Evolutionary conservation across 2,797 vertebrate genomes (phyloP).

Genomic region (Xiphorhynchus erythropygius): DNA sequence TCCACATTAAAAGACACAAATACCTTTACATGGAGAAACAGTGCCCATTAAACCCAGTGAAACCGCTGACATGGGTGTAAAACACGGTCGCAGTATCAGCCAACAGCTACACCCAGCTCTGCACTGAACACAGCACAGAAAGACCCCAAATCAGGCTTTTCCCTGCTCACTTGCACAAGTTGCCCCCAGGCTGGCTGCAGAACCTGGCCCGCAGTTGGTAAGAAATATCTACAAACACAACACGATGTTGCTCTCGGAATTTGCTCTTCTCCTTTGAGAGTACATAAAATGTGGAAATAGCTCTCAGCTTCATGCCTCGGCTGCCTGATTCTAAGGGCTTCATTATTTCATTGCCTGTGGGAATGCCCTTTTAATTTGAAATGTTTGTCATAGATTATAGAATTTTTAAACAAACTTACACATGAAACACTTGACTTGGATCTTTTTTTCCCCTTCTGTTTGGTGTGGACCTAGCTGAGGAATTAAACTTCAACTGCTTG

Average conservation of each 20-base stretch:
- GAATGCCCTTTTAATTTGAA: constrained; percentile 67
- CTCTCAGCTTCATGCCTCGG: constrained; percentile 41
- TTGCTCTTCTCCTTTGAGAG: constrained; percentile 44
- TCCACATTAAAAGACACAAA: background rate
- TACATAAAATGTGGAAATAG: constrained; percentile 19
- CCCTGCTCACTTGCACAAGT: background rate
- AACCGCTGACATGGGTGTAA: background rate
- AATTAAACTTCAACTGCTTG: constrained; percentile 33
- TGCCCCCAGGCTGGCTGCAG: background rate
- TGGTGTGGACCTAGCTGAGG: constrained; percentile 17
- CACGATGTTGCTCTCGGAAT: background rate
- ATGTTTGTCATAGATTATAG: constrained; percentile 63
- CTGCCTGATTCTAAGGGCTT: constrained; percentile 51
- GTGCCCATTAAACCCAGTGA: background rate
- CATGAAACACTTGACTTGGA: constrained; percentile 50
- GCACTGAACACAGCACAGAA: background rate
- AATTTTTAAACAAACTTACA: constrained; percentile 58
- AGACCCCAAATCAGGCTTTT: background rate
- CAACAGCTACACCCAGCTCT: background rate
- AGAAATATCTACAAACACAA: constrained; percentile 2
- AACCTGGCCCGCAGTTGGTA: background rate
- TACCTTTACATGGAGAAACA: accelerated
- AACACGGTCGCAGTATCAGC: background rate
- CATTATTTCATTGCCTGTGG: constrained; percentile 65
- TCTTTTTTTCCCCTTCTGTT: background rate